These are phyloP conservation scores for Calameuta idolon DNA, from an alignment of 2,888 invertebrate genomes.

Conservation along the genomic window DNA sequence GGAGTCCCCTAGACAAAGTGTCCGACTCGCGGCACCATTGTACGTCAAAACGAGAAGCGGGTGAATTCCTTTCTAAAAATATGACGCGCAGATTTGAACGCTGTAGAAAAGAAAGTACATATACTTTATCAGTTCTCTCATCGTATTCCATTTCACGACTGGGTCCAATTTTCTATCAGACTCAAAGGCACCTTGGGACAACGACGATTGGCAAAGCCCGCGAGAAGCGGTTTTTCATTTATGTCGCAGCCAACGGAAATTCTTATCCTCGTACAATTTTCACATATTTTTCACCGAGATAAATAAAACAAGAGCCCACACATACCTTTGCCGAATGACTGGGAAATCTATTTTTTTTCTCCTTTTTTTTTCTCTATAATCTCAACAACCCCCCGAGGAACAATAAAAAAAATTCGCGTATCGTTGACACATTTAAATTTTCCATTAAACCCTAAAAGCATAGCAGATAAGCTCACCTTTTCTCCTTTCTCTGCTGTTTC, in stretches of 20 bases:
- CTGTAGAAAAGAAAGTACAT: background rate
- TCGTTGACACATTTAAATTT: conserved; percentile 1
- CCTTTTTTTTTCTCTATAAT: background rate
- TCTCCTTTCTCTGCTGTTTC: conserved; percentile 87
- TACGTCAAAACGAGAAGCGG: background rate
- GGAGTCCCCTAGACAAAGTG: background rate
- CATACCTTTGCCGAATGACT: too few species aligned
- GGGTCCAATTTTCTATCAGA: background rate
- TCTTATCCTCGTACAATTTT: background rate
- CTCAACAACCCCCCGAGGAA: background rate
- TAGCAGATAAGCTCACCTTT: conserved; percentile 72
- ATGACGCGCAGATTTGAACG: background rate
- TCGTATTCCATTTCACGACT: background rate
- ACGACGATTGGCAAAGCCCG: background rate
- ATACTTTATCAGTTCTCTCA: background rate
- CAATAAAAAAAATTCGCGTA: conserved; percentile 17
- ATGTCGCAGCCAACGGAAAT: background rate
- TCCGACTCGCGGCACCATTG: background rate
- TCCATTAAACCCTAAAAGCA: background rate
- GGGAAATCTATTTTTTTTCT: background rate
- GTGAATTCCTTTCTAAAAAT: background rate
- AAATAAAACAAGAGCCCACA: background rate
- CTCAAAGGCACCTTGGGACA: background rate
- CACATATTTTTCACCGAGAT: background rate
- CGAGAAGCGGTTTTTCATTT: background rate